These are phyloP conservation scores for Morelia viridis DNA, from an alignment of 2,797 vertebrate species.

Conservation along the genomic window DNA sequence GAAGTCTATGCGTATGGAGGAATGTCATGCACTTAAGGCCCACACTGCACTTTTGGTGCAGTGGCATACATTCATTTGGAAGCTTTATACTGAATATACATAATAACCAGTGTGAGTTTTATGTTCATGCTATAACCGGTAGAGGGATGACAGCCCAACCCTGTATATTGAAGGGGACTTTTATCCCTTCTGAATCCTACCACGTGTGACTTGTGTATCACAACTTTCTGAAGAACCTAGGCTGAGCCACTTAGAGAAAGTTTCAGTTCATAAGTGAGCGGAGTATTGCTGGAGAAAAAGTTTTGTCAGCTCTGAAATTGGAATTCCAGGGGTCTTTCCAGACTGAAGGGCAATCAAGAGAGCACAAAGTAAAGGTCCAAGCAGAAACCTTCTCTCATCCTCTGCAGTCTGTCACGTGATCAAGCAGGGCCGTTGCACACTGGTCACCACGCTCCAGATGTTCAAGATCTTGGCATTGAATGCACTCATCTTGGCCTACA, in stretches of 20 bases:
- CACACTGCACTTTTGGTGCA: neutral
- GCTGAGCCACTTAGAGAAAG: neutral
- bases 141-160: neutral
- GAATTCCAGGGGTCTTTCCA: too few species aligned
- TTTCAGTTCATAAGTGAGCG: neutral
- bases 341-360: neutral
- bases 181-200: neutral
- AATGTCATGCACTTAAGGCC: neutral
- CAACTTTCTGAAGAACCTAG: neutral
- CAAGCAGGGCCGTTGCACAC: constrained; percentile 95
- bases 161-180: neutral
- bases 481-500: constrained; percentile 94
- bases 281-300: neutral
- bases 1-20: too few species aligned
- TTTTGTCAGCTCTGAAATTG: neutral
- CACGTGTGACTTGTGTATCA: neutral
- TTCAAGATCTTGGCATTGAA: constrained; percentile 98
- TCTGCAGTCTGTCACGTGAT: constrained; percentile 93
- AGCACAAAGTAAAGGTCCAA: neutral
- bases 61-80: neutral
- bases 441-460: constrained; percentile 97
- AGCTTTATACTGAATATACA: neutral
- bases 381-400: neutral
- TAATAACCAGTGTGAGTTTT: neutral
- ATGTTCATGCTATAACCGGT: neutral